Conservation (phyloP, 2,113 vertebrate genomes). For the Rallus limicola region DNA sequence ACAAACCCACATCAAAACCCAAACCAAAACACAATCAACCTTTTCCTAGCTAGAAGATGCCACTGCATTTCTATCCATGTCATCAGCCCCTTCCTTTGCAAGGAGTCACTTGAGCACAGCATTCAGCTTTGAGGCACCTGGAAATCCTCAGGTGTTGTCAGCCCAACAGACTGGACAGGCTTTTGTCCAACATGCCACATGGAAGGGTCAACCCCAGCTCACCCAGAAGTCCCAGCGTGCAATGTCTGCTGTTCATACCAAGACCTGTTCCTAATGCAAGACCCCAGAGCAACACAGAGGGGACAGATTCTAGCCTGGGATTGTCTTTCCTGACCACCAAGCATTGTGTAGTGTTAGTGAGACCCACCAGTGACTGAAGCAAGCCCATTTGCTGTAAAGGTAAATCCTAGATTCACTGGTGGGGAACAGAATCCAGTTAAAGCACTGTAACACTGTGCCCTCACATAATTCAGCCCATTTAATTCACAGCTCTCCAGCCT, state of each 20-base stretch:
- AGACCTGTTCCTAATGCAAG: background rate
- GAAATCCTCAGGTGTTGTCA: accelerated
- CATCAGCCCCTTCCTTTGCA: background rate
- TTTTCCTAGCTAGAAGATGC: background rate
- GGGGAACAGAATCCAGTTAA: background rate
- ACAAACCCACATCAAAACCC: too few species aligned
- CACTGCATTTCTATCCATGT: accelerated
- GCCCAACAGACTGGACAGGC: background rate
- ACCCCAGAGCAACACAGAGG: background rate
- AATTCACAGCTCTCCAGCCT: background rate
- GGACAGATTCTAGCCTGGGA: background rate
- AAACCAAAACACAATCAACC: background rate
- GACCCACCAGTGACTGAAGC: background rate
- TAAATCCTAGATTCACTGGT: background rate
- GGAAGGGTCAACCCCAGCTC: background rate
- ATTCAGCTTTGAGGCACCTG: background rate
- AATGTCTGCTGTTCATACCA: background rate
- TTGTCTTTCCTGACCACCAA: background rate
- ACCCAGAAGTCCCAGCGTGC: background rate
- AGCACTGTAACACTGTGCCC: background rate
- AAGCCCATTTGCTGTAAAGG: background rate
- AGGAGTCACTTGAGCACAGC: background rate
- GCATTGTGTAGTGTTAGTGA: background rate
- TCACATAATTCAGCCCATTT: background rate
- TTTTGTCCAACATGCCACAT: accelerated